Evolutionary conservation across 1,140 invertebrate genomes (phyloP).

Genomic region (Drosophila neocordata): DNA sequence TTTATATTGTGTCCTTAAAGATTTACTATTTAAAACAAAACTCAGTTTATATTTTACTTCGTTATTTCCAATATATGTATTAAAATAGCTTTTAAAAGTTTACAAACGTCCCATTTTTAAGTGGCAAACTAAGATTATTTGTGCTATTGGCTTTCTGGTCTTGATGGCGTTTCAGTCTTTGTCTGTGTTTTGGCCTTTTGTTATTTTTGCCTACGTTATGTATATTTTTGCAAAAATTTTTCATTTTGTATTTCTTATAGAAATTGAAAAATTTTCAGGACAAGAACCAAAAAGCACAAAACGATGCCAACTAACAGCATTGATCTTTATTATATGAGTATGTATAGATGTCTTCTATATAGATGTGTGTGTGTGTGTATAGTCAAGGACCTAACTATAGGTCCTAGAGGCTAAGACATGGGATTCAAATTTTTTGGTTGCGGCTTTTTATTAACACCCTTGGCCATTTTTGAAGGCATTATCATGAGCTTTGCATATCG

Average conservation of each 20-base stretch:
- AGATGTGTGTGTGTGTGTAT: neutral
- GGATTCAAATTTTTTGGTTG: conserved; percentile 9
- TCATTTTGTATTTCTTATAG: conserved; percentile 18
- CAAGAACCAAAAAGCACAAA: conserved; percentile 15
- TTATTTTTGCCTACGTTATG: conserved; percentile 22
- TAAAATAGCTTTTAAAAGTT: neutral
- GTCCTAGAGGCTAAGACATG: conserved; percentile 20
- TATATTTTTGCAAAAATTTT: conserved; percentile 23
- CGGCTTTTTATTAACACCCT: conserved; percentile 25
- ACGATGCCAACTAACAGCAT: conserved; percentile 3
- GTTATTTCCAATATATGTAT: too few relatives aligned
- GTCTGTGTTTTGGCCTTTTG: conserved; percentile 19
- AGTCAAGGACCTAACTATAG: neutral
- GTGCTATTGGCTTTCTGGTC: neutral
- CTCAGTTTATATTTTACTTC: too few relatives aligned
- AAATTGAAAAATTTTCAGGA: conserved; percentile 11
- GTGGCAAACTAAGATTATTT: neutral
- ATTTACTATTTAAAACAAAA: too few relatives aligned
- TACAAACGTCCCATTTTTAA: neutral
- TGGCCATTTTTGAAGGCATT: conserved; percentile 34
- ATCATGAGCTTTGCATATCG: conserved; percentile 45
- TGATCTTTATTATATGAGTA: neutral
- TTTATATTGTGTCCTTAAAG: too few relatives aligned
- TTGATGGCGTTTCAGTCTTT: conserved; percentile 1
- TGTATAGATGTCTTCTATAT: neutral